These are phyloP conservation scores for Zosterops hypoxanthus DNA, from an alignment of 2,113 vertebrate genomes.

Conservation along the genomic window DNA sequence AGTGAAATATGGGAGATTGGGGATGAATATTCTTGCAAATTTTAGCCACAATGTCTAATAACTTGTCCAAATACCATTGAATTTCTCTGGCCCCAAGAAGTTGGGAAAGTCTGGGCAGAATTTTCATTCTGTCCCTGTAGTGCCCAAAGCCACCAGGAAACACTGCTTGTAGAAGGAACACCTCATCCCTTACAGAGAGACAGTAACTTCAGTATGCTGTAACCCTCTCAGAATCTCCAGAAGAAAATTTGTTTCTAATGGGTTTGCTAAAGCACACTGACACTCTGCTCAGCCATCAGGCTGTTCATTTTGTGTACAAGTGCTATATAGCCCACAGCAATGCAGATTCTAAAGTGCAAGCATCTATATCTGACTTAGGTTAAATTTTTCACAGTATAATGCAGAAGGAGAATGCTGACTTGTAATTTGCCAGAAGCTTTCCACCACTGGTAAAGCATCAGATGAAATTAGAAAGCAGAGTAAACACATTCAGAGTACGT, in stretches of 20 bases:
- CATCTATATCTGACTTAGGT: background rate
- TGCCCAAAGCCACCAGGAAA: background rate
- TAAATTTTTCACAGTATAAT: background rate
- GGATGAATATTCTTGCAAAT: background rate
- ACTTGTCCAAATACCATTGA: background rate
- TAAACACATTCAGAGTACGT: background rate
- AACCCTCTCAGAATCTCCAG: background rate
- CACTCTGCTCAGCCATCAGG: background rate
- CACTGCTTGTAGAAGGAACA: background rate
- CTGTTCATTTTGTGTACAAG: background rate
- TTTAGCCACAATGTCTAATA: background rate
- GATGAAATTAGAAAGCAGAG: background rate
- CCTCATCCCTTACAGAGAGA: background rate
- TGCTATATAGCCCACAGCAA: background rate
- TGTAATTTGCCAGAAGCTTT: background rate
- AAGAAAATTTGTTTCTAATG: background rate
- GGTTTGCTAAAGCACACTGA: background rate
- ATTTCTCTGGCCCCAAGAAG: background rate
- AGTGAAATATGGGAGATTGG: rapidly evolving
- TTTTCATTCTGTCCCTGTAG: background rate
- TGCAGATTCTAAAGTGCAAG: background rate
- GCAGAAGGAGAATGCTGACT: background rate
- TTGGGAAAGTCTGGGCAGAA: background rate
- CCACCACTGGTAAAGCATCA: background rate
- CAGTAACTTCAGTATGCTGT: background rate